Evolutionary conservation across 53 echinoderm and acorn worm species (phyloP).

Genomic region (Temnopleurus reevesii): DNA sequence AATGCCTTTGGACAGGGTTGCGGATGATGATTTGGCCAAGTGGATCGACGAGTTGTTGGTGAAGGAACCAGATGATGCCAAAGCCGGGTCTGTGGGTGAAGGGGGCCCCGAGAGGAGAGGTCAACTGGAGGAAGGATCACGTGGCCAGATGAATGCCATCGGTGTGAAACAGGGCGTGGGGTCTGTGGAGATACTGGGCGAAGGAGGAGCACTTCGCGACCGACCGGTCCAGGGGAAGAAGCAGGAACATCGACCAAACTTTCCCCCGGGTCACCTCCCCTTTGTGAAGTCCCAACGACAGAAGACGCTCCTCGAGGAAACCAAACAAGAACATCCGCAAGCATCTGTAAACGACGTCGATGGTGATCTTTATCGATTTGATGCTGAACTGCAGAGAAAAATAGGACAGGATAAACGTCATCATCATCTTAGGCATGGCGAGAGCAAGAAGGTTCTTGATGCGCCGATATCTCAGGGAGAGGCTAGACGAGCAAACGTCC

Average conservation of each 20-base stretch:
- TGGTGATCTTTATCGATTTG: neutral
- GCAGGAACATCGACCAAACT: neutral
- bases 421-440: neutral
- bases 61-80: neutral
- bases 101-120: neutral
- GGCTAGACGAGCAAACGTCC: constrained; percentile 17
- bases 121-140: neutral
- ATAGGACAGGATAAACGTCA: neutral
- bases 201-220: neutral
- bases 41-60: constrained; percentile 4
- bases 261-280: neutral
- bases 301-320: neutral
- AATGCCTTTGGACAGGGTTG: constrained; percentile 4
- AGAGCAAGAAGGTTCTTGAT: no score
- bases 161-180: neutral
- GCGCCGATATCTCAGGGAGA: neutral
- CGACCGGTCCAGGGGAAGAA: neutral
- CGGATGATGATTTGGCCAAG: constrained; percentile 16
- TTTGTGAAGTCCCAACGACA: neutral
- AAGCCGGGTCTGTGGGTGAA: neutral
- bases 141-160: neutral
- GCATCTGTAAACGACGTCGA: neutral
- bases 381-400: neutral
- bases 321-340: no score
- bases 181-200: neutral